Evolutionary conservation across 2,797 vertebrate genomes (phyloP), one percentile per base, ranked within the genome.

Genomic region (Pampus argenteus): DNA sequence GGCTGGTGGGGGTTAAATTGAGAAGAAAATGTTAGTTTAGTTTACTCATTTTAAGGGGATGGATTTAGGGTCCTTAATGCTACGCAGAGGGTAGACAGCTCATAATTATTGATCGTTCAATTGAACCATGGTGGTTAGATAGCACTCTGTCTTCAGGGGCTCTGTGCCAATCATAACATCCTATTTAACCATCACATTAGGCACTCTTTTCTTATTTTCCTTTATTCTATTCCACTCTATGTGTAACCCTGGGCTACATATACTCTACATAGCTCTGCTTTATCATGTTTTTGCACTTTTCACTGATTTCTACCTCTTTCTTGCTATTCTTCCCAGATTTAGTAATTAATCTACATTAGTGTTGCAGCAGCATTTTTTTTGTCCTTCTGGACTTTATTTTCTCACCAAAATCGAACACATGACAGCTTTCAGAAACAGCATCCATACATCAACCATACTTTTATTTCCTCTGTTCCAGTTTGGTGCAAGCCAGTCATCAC

Each of bases 401-500:
- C 50, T 18, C 7, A 49, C 26, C 15, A 28, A 60, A 67, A 55
- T 36, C 11, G 11, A 75, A 71, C 26, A 18, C 49, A 22, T 17
- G 38, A 50, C 51, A 56, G 18, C 18, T 10, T 14, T 48, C 15
- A 44, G 18, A 54, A 58, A 29, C 9, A 77, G 14, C 50, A 36
- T 38, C 31, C 49, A 54, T 60, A 48, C 1, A n/a, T 70, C 69
- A 76, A 31, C 58, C 38, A 45, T 56, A 25, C 50, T 51, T 50
- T 50, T 58, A 8, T 62, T 29, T 70, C 69, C 54, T 88, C 52
- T 90, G 64, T 80, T 88, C 51, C 66, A 95, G 95, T 77, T 40
- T 89, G 86, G 86, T 89, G 82, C 47, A 87, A 89, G 67, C 94
- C 90, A 20, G 80, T 93, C 84, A 93, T 97, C 87, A 81, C 69